Percentiles rank a stretch among this genome's conserved stretches.
Evolutionary conservation across 1,140 invertebrate species (phyloP).

Genomic region (Rhagoletis pomonella): DNA sequence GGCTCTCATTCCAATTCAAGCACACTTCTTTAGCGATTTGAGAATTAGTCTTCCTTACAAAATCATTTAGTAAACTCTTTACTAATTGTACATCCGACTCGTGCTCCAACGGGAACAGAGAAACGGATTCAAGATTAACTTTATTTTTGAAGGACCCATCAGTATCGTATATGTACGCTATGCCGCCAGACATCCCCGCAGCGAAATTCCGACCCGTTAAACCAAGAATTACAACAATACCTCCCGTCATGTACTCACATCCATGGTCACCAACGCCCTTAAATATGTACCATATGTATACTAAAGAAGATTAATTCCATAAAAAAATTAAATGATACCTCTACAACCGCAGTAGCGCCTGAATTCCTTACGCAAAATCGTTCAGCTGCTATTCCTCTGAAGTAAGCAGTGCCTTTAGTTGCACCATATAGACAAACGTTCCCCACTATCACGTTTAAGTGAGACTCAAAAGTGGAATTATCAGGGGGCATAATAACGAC

Average conservation of each 20-base stretch:
- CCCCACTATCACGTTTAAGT: slow-evolving; percentile 97
- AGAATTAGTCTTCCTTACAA: slow-evolving; percentile 92
- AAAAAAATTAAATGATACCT: slow-evolving; percentile 71
- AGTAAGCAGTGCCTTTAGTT: slow-evolving; percentile 94
- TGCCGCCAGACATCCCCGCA: slow-evolving; percentile 97
- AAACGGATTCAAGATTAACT: slow-evolving; percentile 94
- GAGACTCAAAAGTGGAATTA: slow-evolving; percentile 87
- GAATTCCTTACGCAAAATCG: slow-evolving; percentile 99
- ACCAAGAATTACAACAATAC: slow-evolving; percentile 92
- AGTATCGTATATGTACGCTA: slow-evolving; percentile 95
- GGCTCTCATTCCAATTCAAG: slow-evolving; percentile 86
- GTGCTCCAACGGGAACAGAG: slow-evolving; percentile 86
- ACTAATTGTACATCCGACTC: slow-evolving; percentile 89
- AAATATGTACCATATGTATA: slow-evolving; percentile 64
- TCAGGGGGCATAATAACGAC: slow-evolving; percentile 96
- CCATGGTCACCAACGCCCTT: slow-evolving; percentile 98
- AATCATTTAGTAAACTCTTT: slow-evolving; percentile 88
- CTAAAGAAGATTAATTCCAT: no score
- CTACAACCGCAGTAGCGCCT: slow-evolving; percentile 92
- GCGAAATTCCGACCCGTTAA: slow-evolving; percentile 98
- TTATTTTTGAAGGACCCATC: slow-evolving; percentile 89
- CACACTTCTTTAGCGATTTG: slow-evolving; percentile 87
- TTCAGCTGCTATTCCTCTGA: slow-evolving; percentile 97
- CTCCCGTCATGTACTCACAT: slow-evolving; percentile 99
- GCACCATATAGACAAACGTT: slow-evolving; percentile 99